Conservation (phyloP, 1,140 invertebrate genomes). For the Drosophila ironensis region DNA sequence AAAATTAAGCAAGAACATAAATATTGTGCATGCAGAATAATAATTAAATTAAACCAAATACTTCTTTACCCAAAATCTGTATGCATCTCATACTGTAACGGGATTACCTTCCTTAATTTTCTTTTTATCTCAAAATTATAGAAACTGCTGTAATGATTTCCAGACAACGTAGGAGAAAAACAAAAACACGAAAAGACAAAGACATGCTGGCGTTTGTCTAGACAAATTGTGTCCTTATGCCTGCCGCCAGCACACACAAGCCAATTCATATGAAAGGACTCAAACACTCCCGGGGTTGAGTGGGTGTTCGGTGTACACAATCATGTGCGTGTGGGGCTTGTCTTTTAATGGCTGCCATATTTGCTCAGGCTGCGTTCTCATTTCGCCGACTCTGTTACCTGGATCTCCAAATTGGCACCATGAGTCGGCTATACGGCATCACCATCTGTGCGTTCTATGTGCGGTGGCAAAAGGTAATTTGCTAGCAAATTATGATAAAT, state of each 20-base stretch:
- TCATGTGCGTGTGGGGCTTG: slow-evolving; percentile 46
- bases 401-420: slow-evolving; percentile 58
- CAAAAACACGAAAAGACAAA: slow-evolving; percentile 28
- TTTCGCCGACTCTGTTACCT: slow-evolving; percentile 15
- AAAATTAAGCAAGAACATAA: too few species aligned
- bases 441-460: too few species aligned
- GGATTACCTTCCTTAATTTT: too few species aligned
- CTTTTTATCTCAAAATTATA: background rate
- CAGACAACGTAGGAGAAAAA: slow-evolving; percentile 14
- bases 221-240: slow-evolving; percentile 61
- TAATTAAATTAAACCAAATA: too few species aligned
- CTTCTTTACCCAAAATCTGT: too few species aligned
- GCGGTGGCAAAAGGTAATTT: slow-evolving; percentile 61
- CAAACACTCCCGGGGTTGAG: background rate
- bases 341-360: slow-evolving; percentile 77
- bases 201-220: slow-evolving; percentile 48
- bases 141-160: background rate
- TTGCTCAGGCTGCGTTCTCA: slow-evolving; percentile 41
- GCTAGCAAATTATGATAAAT: slow-evolving; percentile 74
- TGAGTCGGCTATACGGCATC: slow-evolving; percentile 49
- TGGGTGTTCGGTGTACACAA: slow-evolving; percentile 5
- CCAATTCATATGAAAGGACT: background rate
- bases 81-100: too few species aligned
- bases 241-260: slow-evolving; percentile 21
- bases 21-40: too few species aligned